These are phyloP conservation scores for Laupala kohalensis DNA, from an alignment of 1,140 invertebrate genomes.

Conservation along the genomic window DNA sequence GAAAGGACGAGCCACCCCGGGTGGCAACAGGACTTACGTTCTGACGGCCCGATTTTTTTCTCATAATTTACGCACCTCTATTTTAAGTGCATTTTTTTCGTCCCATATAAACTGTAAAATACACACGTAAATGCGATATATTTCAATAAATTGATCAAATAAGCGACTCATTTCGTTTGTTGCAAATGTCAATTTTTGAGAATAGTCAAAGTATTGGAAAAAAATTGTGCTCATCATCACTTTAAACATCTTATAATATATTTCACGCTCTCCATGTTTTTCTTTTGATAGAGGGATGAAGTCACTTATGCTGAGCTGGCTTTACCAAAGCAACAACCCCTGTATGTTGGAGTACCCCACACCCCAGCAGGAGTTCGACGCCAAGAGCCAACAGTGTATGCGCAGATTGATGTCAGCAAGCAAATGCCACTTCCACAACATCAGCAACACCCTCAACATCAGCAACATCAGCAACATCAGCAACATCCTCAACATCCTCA, in stretches of 20 bases:
- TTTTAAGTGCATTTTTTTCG: neutral
- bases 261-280: neutral
- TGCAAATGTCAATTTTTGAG: no score
- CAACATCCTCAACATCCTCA: no score
- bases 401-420: constrained; percentile 37
- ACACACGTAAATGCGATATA: neutral
- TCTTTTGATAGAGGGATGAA: constrained; percentile 31
- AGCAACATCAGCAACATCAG: constrained; percentile 6
- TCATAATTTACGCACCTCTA: no score
- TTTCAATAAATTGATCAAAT: neutral
- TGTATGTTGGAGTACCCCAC: constrained; percentile 27
- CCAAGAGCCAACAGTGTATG: constrained; percentile 43
- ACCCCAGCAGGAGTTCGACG: constrained; percentile 24
- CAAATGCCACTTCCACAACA: constrained; percentile 12
- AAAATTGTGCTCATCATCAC: neutral
- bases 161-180: no score
- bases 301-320: constrained; percentile 44
- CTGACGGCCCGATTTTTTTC: no score
- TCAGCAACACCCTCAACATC: neutral
- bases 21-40: no score
- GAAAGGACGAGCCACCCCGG: neutral
- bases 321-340: constrained; percentile 30
- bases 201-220: no score
- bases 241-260: neutral
- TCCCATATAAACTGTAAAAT: neutral